Evolutionary conservation across 2,113 vertebrate genomes (phyloP).

Genomic region (Paralichthys olivaceus): DNA sequence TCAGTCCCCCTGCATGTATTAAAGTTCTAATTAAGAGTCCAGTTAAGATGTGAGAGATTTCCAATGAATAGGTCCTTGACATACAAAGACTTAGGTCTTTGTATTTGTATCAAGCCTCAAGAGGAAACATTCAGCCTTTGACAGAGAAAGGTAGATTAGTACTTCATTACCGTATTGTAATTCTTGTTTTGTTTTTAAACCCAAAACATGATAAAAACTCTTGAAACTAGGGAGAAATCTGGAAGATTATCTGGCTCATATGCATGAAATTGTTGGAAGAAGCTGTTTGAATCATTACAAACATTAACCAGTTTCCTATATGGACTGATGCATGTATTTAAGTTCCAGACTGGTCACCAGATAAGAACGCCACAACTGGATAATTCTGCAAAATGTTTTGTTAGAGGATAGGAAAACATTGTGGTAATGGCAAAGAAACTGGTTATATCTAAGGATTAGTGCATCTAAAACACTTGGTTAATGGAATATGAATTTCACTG

Average conservation of each 20-base stretch:
- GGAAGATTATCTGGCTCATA: background rate
- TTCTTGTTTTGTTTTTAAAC: background rate
- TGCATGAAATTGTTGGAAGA: background rate
- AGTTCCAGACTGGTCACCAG: no score
- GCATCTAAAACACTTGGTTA: no score
- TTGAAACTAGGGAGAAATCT: background rate
- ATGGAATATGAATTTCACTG: no score
- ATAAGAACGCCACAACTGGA: no score
- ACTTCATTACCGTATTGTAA: background rate
- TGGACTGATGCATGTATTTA: no score
- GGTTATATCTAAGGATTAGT: no score
- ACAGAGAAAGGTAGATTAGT: background rate
- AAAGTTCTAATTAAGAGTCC: conserved; percentile 29
- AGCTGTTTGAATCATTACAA: background rate
- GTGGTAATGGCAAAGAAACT: no score
- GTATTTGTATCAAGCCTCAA: background rate
- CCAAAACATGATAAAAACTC: background rate
- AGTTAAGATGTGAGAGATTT: conserved; percentile 6
- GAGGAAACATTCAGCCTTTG: background rate
- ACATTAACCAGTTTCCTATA: no score
- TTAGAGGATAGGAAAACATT: no score
- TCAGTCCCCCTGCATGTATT: conserved; percentile 19
- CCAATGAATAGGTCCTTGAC: conserved; percentile 19
- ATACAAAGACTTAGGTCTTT: conserved; percentile 11
- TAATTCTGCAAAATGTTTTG: no score